Conservation (phyloP, 2,113 vertebrate genomes). For the Coptodon rendalli region DNA sequence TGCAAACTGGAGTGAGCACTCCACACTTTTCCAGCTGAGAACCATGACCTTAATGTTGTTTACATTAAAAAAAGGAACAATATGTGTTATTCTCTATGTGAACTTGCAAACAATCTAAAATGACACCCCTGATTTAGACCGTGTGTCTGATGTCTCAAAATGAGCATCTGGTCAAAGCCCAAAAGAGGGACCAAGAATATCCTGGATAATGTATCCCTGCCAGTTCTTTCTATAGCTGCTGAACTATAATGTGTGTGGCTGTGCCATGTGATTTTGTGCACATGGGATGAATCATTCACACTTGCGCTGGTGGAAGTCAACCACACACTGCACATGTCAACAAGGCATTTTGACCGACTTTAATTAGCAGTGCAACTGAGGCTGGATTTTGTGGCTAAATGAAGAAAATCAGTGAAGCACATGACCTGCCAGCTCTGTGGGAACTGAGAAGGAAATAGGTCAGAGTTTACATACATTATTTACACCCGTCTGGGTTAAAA, state of each 20-base stretch:
- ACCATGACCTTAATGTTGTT: not conserved
- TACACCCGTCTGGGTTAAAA: not conserved
- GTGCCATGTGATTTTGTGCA: not conserved
- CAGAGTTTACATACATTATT: not conserved
- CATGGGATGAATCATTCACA: not conserved
- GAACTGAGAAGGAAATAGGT: conserved; percentile 9
- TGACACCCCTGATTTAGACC: not conserved
- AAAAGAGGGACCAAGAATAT: not conserved
- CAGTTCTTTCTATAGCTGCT: not conserved
- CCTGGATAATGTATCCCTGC: not conserved
- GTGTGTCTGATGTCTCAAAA: not conserved
- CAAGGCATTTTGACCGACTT: not conserved
- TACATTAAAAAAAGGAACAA: not conserved
- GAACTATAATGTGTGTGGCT: not conserved
- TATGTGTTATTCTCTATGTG: not conserved
- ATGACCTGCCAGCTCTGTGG: not conserved
- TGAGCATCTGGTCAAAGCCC: not conserved
- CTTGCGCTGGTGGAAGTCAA: not conserved
- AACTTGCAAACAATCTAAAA: not conserved
- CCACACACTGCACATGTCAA: not conserved
- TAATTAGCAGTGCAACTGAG: not conserved
- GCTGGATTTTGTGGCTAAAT: not conserved
- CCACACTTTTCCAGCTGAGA: not conserved
- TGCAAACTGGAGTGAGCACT: not conserved
- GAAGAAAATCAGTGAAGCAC: not conserved